Conservation (phyloP, 2,113 vertebrate species). For the Burhinus oedicnemus region DNA sequence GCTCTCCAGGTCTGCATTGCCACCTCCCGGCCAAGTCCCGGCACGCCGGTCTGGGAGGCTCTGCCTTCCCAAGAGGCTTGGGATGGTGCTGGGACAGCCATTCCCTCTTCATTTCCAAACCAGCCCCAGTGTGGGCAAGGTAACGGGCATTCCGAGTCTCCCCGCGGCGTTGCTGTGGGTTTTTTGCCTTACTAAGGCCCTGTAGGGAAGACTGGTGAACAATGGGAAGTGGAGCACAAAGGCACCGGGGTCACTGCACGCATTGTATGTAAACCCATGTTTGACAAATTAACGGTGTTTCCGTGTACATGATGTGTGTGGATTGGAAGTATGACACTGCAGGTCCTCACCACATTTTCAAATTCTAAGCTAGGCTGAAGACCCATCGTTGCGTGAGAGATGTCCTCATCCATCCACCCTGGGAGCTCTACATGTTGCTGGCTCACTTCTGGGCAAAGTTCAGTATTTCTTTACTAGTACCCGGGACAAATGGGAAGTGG, state of each 20-base stretch:
- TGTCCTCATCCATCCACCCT: fast-evolving
- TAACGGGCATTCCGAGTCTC: fast-evolving
- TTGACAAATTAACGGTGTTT: neutral
- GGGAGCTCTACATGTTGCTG: fast-evolving
- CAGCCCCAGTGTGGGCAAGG: neutral
- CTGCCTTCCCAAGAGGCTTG: too few relatives aligned
- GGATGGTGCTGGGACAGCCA: neutral
- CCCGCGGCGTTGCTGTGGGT: fast-evolving
- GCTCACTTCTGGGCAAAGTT: neutral
- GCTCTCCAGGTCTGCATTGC: conserved; percentile 41
- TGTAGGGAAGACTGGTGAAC: neutral
- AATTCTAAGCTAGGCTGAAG: neutral
- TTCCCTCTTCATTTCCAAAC: fast-evolving
- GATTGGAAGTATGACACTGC: neutral
- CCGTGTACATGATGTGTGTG: fast-evolving
- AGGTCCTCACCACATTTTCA: too few relatives aligned
- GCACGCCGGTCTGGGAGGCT: neutral
- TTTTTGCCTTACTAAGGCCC: neutral
- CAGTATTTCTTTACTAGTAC: neutral
- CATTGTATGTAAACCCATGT: fast-evolving
- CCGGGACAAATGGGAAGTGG: neutral
- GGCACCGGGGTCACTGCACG: neutral
- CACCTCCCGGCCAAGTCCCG: conserved; percentile 54
- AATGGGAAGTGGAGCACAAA: too few relatives aligned
- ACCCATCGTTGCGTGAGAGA: fast-evolving